Percentiles rank a stretch among this genome's conserved stretches.
Evolutionary conservation across 2,888 invertebrate species (phyloP).

Genomic region (Leptinotarsa tumamoca): DNA sequence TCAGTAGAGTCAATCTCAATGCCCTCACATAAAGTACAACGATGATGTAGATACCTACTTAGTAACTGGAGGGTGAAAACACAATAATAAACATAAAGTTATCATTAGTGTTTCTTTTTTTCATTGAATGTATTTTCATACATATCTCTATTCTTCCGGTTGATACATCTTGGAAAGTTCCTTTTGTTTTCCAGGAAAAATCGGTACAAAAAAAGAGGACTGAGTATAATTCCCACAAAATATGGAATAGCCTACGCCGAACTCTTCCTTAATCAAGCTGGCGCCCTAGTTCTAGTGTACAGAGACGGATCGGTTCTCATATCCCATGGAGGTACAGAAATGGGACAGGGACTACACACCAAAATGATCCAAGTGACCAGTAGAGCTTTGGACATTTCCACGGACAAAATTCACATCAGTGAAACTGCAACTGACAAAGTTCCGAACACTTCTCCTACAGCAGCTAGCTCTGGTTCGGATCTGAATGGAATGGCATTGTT

Average conservation of each 20-base stretch:
- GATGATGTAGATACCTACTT: too few relatives aligned
- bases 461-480: conserved; percentile 90
- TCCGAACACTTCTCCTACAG: conserved; percentile 90
- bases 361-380: conserved; percentile 95
- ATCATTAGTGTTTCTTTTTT: too few relatives aligned
- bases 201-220: conserved; percentile 88
- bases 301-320: conserved; percentile 89
- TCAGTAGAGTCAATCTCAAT: too few relatives aligned
- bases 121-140: too few relatives aligned
- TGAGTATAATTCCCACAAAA: conserved; percentile 84
- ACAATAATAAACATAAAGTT: too few relatives aligned
- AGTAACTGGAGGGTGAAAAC: too few relatives aligned
- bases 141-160: too few relatives aligned
- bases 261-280: conserved; percentile 84
- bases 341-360: conserved; percentile 96
- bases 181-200: conserved; percentile 71
- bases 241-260: conserved; percentile 87
- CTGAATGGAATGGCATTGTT: conserved; percentile 92
- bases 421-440: conserved; percentile 92
- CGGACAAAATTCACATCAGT: conserved; percentile 82
- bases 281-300: conserved; percentile 88
- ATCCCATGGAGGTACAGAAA: conserved; percentile 94
- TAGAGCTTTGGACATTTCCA: conserved; percentile 76
- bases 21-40: too few relatives aligned
- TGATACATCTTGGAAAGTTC: too few relatives aligned